Evolutionary conservation across 2,797 vertebrate species (phyloP).

Genomic region (Chelonia mydas): DNA sequence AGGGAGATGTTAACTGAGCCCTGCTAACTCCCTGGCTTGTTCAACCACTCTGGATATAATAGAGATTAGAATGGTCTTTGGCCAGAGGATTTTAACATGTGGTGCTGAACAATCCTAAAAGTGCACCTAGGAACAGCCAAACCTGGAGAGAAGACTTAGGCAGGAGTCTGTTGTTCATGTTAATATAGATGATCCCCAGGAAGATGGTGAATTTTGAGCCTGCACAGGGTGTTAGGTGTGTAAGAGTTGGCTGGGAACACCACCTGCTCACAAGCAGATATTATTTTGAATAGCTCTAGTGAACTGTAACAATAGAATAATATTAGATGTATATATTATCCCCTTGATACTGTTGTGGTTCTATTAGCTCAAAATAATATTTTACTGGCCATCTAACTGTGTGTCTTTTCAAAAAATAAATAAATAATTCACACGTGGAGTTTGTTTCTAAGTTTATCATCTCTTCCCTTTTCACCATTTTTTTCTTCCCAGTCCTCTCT

Average conservation of each 20-base stretch:
- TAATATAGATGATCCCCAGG: background rate
- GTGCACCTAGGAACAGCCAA: background rate
- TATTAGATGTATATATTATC: background rate
- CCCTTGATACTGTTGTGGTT: background rate
- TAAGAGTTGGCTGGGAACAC: background rate
- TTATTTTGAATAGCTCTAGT: background rate
- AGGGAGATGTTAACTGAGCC: background rate
- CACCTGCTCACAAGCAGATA: background rate
- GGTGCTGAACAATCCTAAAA: background rate
- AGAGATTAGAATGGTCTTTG: background rate
- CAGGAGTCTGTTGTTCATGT: background rate
- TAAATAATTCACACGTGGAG: background rate
- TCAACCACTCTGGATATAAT: background rate
- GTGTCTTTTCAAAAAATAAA: background rate
- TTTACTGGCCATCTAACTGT: background rate
- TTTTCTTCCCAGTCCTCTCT: background rate
- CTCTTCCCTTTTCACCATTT: background rate
- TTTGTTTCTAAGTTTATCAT: background rate
- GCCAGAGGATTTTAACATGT: background rate
- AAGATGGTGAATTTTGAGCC: background rate
- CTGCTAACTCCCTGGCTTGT: background rate
- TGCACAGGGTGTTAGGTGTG: background rate
- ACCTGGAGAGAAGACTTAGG: background rate
- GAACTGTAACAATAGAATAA: background rate
- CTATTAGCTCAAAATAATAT: background rate